Evolutionary conservation across 2,888 invertebrate species (phyloP).

Genomic region (Tenthredo scrophulariae): DNA sequence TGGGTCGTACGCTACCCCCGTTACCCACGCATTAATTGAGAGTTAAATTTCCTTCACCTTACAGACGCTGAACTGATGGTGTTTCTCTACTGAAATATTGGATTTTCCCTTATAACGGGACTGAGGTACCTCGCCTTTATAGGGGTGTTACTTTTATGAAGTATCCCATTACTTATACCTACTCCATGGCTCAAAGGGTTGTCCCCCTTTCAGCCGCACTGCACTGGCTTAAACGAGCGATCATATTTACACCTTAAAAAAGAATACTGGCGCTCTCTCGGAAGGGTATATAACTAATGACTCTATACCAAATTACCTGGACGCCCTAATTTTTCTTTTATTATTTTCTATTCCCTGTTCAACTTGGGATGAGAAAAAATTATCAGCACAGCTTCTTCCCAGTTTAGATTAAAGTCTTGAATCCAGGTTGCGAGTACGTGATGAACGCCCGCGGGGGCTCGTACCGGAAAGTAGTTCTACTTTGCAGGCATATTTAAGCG

Average conservation of each 20-base stretch:
- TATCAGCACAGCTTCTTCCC: not conserved
- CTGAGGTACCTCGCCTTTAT: constrained; percentile 30
- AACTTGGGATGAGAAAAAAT: not conserved
- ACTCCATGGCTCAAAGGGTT: constrained; percentile 41
- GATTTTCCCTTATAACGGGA: constrained; percentile 26
- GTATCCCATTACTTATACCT: constrained; percentile 40
- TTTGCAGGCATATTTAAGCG: constrained; percentile 24
- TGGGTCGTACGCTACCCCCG: constrained; percentile 18
- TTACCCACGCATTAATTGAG: constrained; percentile 62
- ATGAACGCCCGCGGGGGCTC: constrained; percentile 23
- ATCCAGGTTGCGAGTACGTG: constrained; percentile 27
- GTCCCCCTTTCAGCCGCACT: constrained; percentile 4
- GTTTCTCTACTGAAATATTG: constrained; percentile 43
- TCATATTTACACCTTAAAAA: constrained; percentile 35
- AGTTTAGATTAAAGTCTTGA: constrained; percentile 30
- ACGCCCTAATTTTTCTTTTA: constrained; percentile 13
- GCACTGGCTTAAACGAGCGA: constrained; percentile 30
- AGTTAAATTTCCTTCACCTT: constrained; percentile 59
- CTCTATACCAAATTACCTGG: not conserved
- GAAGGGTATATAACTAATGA: not conserved
- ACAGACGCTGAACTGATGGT: constrained; percentile 13
- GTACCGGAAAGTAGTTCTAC: constrained; percentile 43
- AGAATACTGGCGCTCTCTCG: constrained; percentile 49
- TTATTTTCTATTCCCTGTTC: constrained; percentile 2
- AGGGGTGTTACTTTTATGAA: constrained; percentile 49